Evolutionary conservation across 2,888 invertebrate genomes (phyloP).

Genomic region (Calliphora vomitoria): DNA sequence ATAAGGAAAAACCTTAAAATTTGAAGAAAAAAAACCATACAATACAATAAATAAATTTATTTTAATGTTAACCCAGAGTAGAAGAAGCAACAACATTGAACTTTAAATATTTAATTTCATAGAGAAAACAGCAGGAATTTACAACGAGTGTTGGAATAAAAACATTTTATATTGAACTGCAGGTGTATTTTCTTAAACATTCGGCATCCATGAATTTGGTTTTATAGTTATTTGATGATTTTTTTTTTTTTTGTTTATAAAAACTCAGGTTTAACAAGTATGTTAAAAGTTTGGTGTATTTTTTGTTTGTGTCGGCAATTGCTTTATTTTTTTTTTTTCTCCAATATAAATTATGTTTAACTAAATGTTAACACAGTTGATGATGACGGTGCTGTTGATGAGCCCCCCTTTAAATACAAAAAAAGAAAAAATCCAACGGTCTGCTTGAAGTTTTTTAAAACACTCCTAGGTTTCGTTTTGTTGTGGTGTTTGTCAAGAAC

Average conservation of each 20-base stretch:
- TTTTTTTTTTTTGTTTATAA: slow-evolving; percentile 20
- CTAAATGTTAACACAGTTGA: slow-evolving; percentile 71
- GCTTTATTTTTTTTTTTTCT: slow-evolving; percentile 50
- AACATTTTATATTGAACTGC: slow-evolving; percentile 38
- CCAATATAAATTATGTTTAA: slow-evolving; percentile 65
- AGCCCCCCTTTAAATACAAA: slow-evolving; percentile 26
- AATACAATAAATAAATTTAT: not conserved
- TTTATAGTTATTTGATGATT: slow-evolving; percentile 31
- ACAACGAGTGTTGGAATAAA: not conserved
- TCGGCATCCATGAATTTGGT: slow-evolving; percentile 34
- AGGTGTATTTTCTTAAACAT: slow-evolving; percentile 59
- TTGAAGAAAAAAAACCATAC: slow-evolving; percentile 11
- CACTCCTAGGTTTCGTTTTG: slow-evolving; percentile 61
- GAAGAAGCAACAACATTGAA: slow-evolving; percentile 69
- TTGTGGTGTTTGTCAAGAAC: slow-evolving; percentile 67
- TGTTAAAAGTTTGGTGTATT: slow-evolving; percentile 18
- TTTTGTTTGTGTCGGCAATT: slow-evolving; percentile 60
- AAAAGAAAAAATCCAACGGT: slow-evolving; percentile 17
- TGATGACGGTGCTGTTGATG: slow-evolving; percentile 38
- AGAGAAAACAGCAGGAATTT: slow-evolving; percentile 67
- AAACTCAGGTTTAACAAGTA: slow-evolving; percentile 58
- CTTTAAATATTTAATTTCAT: slow-evolving; percentile 71
- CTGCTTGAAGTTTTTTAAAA: slow-evolving; percentile 23
- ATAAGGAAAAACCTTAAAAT: slow-evolving; percentile 60
- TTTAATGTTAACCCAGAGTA: slow-evolving; percentile 54